Evolutionary conservation across 2,113 vertebrate species (phyloP).

Genomic region (Hemibagrus wyckioides): DNA sequence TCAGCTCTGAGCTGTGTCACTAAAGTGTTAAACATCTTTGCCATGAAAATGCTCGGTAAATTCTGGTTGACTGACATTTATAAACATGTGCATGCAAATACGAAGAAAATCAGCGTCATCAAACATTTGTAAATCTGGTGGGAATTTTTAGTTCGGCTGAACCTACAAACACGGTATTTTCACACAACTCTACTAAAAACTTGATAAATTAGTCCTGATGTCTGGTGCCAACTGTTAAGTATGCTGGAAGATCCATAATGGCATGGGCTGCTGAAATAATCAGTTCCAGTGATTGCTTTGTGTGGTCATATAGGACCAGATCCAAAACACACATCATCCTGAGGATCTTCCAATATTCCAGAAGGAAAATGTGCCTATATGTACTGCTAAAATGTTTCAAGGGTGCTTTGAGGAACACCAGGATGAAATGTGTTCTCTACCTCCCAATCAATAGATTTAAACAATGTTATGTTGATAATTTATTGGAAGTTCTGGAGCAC

Average conservation of each 20-base stretch:
- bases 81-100: background rate
- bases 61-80: background rate
- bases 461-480: background rate
- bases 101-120: background rate
- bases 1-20: background rate
- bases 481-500: background rate
- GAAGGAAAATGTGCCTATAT: background rate
- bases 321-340: background rate
- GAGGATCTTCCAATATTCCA: background rate
- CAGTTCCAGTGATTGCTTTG: background rate
- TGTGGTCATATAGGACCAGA: background rate
- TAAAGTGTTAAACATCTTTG: background rate
- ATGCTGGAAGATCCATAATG: background rate
- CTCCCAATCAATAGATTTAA: background rate
- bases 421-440: background rate
- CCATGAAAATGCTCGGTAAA: background rate
- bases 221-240: background rate
- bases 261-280: background rate
- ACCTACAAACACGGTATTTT: background rate
- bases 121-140: background rate
- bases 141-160: background rate
- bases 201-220: background rate
- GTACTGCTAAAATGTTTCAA: background rate
- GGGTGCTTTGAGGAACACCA: background rate
- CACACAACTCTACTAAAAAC: background rate